Conservation (phyloP, 1,140 invertebrate species). For the Agrilus planipennis region DNA sequence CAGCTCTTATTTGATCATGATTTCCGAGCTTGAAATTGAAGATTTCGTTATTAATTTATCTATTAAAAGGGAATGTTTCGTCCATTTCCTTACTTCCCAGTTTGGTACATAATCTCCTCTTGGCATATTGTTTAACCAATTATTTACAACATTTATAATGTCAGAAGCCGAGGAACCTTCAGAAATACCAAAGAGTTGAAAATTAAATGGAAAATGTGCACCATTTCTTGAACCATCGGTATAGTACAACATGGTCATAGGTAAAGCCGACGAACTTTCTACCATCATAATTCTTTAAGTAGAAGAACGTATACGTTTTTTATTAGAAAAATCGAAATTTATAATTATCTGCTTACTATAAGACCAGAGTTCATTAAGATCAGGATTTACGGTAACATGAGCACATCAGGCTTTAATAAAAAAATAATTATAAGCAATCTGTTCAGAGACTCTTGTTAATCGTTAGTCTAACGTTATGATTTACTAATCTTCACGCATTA, state of each 20-base stretch:
- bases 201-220: slow-evolving; percentile 58
- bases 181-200: slow-evolving; percentile 46
- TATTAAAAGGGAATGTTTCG: background rate
- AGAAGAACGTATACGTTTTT: too few species aligned
- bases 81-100: slow-evolving; percentile 46
- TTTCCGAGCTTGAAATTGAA: slow-evolving; percentile 35
- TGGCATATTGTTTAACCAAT: slow-evolving; percentile 47
- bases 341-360: too few species aligned
- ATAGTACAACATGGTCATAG: slow-evolving; percentile 47
- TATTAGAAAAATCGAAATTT: too few species aligned
- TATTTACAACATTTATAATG: slow-evolving; percentile 40
- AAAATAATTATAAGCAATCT: too few species aligned
- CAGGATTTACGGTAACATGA: too few species aligned
- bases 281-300: slow-evolving; percentile 55
- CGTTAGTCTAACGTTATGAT: too few species aligned
- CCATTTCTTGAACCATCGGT: slow-evolving; percentile 35
- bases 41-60: background rate
- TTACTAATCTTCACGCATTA: too few species aligned
- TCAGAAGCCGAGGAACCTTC: slow-evolving; percentile 39
- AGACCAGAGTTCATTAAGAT: too few species aligned
- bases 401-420: too few species aligned
- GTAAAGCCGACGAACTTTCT: slow-evolving; percentile 53
- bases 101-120: slow-evolving; percentile 42
- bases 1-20: slow-evolving; percentile 40
- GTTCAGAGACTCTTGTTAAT: too few species aligned